These are phyloP conservation scores for Glossosoma conforme DNA, from an alignment of 1,140 invertebrate species.

Conservation along the genomic window DNA sequence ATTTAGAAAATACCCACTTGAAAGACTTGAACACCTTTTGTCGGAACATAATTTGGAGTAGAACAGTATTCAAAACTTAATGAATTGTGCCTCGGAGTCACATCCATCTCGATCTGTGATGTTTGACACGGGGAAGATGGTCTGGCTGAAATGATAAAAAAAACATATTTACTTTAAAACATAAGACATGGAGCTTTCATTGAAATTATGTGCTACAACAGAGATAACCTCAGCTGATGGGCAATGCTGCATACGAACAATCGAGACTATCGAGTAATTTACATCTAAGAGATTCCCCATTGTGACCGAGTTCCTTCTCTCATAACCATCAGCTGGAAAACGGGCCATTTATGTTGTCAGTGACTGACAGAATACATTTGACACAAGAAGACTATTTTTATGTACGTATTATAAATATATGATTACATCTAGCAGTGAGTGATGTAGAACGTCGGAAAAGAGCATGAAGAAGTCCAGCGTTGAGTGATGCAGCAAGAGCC, in stretches of 20 bases:
- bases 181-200: neutral
- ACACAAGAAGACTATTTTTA: too few relatives aligned
- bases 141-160: conserved; percentile 33
- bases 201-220: too few relatives aligned
- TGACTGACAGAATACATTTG: too few relatives aligned
- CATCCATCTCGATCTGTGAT: conserved; percentile 56
- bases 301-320: too few relatives aligned
- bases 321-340: too few relatives aligned
- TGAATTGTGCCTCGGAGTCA: conserved; percentile 57
- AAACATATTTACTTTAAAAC: conserved; percentile 1
- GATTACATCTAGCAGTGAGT: conserved; percentile 42
- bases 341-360: too few relatives aligned
- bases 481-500: conserved; percentile 66
- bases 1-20: conserved; percentile 40
- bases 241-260: too few relatives aligned
- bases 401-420: too few relatives aligned
- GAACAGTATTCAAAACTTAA: conserved; percentile 57
- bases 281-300: too few relatives aligned
- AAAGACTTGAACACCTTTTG: conserved; percentile 64
- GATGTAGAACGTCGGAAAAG: conserved; percentile 57
- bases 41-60: conserved; percentile 55
- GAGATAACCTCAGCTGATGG: too few relatives aligned
- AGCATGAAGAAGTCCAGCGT: conserved; percentile 62
- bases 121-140: conserved; percentile 39
- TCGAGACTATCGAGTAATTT: too few relatives aligned